phyloP scores from a whole-genome alignment of 2,797 vertebrate species.

The Chelidonichthys spinosus region DNA sequence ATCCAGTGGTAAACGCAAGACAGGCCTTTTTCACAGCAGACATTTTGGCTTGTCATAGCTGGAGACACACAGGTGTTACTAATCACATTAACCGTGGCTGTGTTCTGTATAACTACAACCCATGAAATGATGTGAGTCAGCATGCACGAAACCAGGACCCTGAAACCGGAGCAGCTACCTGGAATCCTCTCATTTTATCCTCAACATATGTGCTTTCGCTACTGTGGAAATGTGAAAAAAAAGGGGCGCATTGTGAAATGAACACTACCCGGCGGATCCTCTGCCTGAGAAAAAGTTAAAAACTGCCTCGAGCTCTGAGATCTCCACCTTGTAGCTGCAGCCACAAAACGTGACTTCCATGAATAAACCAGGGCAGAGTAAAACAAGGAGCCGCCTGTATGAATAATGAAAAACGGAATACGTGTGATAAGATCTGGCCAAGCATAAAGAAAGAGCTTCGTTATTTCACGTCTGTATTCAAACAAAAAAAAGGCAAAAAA shows the following conservation, averaged over 20 bases:
- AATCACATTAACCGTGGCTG: neutral
- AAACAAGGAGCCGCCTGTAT: conserved; percentile 76
- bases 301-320: conserved; percentile 32
- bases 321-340: conserved; percentile 49
- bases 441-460: conserved; percentile 39
- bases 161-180: neutral
- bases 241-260: neutral
- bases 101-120: neutral
- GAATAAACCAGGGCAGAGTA: conserved; percentile 72
- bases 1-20: neutral
- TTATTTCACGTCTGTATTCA: neutral
- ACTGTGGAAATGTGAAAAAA: neutral
- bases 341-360: conserved; percentile 64
- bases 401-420: conserved; percentile 77
- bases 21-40: neutral
- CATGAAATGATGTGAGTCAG: neutral
- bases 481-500: conserved; percentile 4
- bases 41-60: neutral
- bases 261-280: neutral
- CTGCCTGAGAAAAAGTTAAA: conserved; percentile 40
- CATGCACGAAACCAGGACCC: neutral
- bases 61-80: neutral
- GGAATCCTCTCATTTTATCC: neutral
- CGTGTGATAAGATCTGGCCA: conserved; percentile 66
- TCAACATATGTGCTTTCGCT: conserved; percentile 9